phyloP scores from a whole-genome alignment of 2,113 vertebrate genomes.

The Python bivittatus region DNA sequence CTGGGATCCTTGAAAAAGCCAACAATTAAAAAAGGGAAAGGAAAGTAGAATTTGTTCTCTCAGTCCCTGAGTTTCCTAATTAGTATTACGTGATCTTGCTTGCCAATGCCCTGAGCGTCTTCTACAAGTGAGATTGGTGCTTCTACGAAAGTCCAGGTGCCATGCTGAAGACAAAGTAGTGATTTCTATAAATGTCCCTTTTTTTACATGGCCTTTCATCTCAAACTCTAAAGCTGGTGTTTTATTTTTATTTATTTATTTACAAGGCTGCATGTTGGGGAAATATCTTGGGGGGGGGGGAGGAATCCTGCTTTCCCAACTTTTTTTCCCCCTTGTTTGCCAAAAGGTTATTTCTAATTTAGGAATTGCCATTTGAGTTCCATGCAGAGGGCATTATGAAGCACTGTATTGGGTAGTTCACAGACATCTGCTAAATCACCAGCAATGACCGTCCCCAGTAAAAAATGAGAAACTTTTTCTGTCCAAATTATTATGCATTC shows the following conservation, averaged over 20 bases:
- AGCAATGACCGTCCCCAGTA: slow-evolving; percentile 19
- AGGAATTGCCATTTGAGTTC: slow-evolving; percentile 12
- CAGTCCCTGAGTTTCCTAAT: slow-evolving; percentile 29
- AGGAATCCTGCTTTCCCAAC: background rate
- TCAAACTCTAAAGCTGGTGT: background rate
- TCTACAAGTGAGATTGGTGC: slow-evolving; percentile 18
- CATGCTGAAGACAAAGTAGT: slow-evolving; percentile 3
- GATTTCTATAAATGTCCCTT: slow-evolving; percentile 23
- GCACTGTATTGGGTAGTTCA: background rate
- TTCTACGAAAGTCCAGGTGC: background rate
- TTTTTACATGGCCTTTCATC: slow-evolving; percentile 2
- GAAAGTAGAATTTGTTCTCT: background rate
- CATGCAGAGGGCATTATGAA: background rate
- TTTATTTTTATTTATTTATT: slow-evolving; percentile 31
- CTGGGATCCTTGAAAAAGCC: background rate
- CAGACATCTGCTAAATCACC: slow-evolving; percentile 20
- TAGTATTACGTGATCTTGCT: background rate
- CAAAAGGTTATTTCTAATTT: slow-evolving; percentile 13
- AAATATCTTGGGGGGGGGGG: background rate
- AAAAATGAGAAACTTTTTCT: too few species aligned
- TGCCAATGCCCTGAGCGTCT: background rate
- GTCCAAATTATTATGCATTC: too few species aligned
- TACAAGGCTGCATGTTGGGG: slow-evolving; percentile 24
- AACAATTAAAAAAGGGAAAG: background rate
- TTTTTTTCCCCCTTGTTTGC: slow-evolving; percentile 18